Evolutionary conservation across 2,113 vertebrate genomes (phyloP).

Genomic region (Otolemur garnettii): DNA sequence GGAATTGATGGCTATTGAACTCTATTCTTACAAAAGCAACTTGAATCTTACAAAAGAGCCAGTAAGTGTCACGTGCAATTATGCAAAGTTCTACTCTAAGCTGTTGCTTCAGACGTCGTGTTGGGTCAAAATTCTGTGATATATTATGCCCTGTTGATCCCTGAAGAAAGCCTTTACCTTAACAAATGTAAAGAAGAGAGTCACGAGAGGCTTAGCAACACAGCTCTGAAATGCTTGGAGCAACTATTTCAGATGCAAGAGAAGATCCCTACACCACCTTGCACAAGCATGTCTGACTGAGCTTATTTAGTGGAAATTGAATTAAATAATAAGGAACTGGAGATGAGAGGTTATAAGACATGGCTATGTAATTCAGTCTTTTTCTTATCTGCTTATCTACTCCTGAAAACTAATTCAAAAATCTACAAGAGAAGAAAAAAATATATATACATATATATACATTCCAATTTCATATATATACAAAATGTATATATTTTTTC

Average conservation of each 20-base stretch:
- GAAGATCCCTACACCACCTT: neutral
- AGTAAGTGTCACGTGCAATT: neutral
- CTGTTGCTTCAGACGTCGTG: neutral
- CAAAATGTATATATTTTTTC: no score
- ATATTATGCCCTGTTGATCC: fast-evolving
- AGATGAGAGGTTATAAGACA: neutral
- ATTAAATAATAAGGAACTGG: neutral
- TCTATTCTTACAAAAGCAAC: neutral
- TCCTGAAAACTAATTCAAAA: neutral
- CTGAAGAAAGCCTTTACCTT: neutral
- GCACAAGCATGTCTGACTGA: neutral
- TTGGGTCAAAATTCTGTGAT: neutral
- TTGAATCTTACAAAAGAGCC: neutral
- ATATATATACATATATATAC: neutral
- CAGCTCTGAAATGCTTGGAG: neutral
- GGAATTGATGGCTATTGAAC: neutral
- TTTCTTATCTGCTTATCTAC: neutral
- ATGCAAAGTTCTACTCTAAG: neutral
- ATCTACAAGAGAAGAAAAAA: neutral
- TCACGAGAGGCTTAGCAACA: neutral
- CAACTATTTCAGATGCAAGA: neutral
- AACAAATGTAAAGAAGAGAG: neutral
- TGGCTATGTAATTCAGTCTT: neutral
- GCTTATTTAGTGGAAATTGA: neutral
- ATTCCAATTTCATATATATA: neutral